Percentiles rank a stretch among this genome's conserved stretches.
Evolutionary conservation across 2,888 invertebrate species (phyloP).

Genomic region (Mythimna albipuncta): DNA sequence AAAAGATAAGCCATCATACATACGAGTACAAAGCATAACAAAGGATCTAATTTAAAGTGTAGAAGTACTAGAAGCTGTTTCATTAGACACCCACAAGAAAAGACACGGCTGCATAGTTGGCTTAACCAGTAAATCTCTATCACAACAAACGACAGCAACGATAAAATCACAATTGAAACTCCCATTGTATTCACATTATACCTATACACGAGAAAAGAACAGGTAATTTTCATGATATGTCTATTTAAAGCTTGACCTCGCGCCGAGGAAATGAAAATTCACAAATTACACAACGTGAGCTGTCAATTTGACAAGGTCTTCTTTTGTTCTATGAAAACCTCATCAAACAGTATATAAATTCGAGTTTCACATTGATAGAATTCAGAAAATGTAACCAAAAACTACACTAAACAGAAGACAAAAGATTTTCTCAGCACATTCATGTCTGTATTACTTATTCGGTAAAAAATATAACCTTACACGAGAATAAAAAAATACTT

Average conservation of each 20-base stretch:
- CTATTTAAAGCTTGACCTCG: conserved; percentile 60
- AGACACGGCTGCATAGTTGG: background rate
- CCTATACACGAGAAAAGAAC: conserved; percentile 49
- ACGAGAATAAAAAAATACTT: conserved; percentile 55
- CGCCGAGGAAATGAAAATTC: conserved; percentile 64
- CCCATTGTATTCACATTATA: conserved; percentile 45
- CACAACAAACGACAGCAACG: conserved; percentile 10
- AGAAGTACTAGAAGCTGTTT: conserved; percentile 12
- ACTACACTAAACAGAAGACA: conserved; percentile 30
- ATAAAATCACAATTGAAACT: conserved; percentile 51
- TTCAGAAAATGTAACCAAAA: conserved; percentile 27
- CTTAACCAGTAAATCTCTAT: conserved; percentile 20
- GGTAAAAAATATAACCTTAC: conserved; percentile 67
- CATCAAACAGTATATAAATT: conserved; percentile 53
- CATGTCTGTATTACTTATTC: conserved; percentile 54
- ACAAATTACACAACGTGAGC: conserved; percentile 64
- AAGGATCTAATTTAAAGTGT: background rate
- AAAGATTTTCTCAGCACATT: conserved; percentile 66
- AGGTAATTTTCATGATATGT: conserved; percentile 56
- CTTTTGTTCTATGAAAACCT: conserved; percentile 66
- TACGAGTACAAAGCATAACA: background rate
- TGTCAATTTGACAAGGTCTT: conserved; percentile 69
- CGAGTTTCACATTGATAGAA: conserved; percentile 56
- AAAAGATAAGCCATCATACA: background rate
- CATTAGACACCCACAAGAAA: conserved; percentile 3